Conservation (phyloP, 2,888 invertebrate genomes). For the Argyresthia goedartella region DNA sequence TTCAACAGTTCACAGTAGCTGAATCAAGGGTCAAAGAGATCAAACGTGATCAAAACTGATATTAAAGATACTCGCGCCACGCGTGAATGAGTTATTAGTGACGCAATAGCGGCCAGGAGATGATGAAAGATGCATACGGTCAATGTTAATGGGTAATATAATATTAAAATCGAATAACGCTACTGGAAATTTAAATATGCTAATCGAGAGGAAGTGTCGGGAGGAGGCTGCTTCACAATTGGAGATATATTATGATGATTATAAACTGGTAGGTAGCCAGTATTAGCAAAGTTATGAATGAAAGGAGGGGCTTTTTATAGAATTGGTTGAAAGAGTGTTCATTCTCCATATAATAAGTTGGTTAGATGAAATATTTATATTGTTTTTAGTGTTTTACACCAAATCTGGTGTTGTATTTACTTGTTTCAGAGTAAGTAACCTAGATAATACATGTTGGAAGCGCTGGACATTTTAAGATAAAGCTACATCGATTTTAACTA, state of each 20-base stretch:
- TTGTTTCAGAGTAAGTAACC: too few relatives aligned
- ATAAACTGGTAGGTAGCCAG: neutral
- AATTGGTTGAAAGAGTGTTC: too few relatives aligned
- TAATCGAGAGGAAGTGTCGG: neutral
- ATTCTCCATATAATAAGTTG: too few relatives aligned
- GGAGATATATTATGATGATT: neutral
- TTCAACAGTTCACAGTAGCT: constrained; percentile 47
- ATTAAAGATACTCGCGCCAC: constrained; percentile 54
- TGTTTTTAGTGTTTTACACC: too few relatives aligned
- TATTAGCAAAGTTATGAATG: too few relatives aligned
- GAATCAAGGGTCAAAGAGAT: constrained; percentile 63
- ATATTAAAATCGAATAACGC: neutral
- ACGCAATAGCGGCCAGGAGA: constrained; percentile 28
- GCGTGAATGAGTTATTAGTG: constrained; percentile 55
- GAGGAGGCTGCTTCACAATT: neutral
- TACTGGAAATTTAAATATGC: neutral
- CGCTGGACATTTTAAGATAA: too few relatives aligned
- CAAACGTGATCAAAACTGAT: constrained; percentile 65
- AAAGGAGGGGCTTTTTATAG: too few relatives aligned
- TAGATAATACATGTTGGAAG: too few relatives aligned
- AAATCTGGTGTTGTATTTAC: too few relatives aligned
- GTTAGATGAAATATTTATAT: too few relatives aligned
- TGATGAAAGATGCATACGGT: constrained; percentile 14
- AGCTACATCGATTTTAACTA: too few relatives aligned
- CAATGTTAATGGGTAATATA: constrained; percentile 1